Conservation (phyloP, 2,888 invertebrate species). For the Maniola hyperantus region DNA sequence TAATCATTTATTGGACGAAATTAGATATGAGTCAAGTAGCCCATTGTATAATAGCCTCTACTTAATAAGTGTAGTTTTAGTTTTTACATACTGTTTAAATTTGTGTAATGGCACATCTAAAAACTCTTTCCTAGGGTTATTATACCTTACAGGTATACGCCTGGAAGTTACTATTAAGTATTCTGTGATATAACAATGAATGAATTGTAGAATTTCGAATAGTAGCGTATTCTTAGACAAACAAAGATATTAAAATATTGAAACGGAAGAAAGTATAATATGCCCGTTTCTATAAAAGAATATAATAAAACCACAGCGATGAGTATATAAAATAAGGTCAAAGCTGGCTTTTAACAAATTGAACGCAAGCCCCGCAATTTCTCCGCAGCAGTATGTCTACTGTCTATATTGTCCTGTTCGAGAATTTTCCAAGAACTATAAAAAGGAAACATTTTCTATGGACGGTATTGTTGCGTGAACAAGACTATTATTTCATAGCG, state of each 20-base stretch:
- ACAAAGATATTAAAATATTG: slow-evolving; percentile 23
- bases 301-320: slow-evolving; percentile 29
- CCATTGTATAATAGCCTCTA: no score
- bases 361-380: slow-evolving; percentile 49
- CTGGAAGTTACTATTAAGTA: no score
- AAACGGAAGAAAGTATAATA: slow-evolving; percentile 20
- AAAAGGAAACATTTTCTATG: slow-evolving; percentile 28
- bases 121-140: no score
- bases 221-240: slow-evolving; percentile 13
- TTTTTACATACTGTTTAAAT: no score
- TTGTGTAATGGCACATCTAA: no score
- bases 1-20: no score
- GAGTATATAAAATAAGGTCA: slow-evolving; percentile 53
- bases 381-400: slow-evolving; percentile 25
- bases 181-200: slow-evolving; percentile 1
- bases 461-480: slow-evolving; percentile 27
- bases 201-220: slow-evolving; percentile 10
- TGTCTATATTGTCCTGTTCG: slow-evolving; percentile 27
- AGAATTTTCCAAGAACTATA: slow-evolving; percentile 27
- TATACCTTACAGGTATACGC: no score
- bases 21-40: no score
- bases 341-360: slow-evolving; percentile 59
- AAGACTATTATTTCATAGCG: slow-evolving; percentile 25
- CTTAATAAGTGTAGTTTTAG: no score
- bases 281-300: slow-evolving; percentile 21